These are phyloP conservation scores for Protonemura montana DNA, from an alignment of 2,888 invertebrate species.

Conservation along the genomic window DNA sequence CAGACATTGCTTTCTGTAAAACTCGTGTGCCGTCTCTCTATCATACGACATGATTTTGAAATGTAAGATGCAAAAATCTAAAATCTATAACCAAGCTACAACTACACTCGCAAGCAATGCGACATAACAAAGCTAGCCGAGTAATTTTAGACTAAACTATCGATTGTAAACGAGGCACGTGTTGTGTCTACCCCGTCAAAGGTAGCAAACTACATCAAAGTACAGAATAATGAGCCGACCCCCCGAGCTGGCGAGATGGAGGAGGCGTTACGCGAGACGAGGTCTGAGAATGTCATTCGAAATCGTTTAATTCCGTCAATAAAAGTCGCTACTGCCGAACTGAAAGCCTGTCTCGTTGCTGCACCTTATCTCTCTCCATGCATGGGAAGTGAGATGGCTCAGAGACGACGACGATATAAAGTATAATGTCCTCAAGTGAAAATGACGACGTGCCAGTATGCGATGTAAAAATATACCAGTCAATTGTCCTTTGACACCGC, in stretches of 20 bases:
- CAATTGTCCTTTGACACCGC: background rate
- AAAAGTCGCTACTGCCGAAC: background rate
- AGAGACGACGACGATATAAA: background rate
- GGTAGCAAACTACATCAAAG: background rate
- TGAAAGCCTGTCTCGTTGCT: background rate
- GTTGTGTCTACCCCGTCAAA: background rate
- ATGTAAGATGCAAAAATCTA: background rate
- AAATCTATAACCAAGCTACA: background rate
- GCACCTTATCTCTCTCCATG: background rate
- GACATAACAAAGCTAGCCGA: background rate
- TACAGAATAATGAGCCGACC: background rate
- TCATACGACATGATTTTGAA: background rate
- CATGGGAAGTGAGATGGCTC: background rate
- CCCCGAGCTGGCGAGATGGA: too few relatives aligned
- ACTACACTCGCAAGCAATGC: background rate
- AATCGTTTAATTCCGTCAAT: background rate
- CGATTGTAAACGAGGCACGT: background rate
- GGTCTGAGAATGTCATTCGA: conserved; percentile 12
- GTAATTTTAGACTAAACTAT: background rate
- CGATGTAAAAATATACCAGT: background rate
- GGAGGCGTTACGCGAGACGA: too few relatives aligned
- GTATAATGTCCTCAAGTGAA: background rate
- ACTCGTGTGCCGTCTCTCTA: too few relatives aligned
- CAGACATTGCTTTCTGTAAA: background rate
- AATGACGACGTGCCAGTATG: background rate